These are phyloP conservation scores for Tubulanus polymorphus DNA, from an alignment of 2,888 invertebrate species.

Conservation along the genomic window DNA sequence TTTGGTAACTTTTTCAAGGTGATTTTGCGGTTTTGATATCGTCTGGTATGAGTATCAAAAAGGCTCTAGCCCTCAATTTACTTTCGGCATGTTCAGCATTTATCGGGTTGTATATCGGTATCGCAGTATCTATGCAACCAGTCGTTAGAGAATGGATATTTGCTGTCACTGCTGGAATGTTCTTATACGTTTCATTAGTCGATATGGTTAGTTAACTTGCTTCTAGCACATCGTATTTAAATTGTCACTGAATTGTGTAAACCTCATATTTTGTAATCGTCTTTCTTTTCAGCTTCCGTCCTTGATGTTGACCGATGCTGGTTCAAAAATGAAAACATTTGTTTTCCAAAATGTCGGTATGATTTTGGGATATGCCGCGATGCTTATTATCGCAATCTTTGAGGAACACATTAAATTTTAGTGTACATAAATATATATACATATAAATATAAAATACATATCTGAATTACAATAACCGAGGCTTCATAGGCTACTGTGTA, in stretches of 20 bases:
- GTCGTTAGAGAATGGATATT: slow-evolving; percentile 52
- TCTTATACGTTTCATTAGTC: slow-evolving; percentile 55
- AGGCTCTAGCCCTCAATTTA: slow-evolving; percentile 52
- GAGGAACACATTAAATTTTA: slow-evolving; percentile 33
- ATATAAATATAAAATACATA: no score
- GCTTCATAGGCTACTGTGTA: no score
- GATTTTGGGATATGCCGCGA: slow-evolving; percentile 23
- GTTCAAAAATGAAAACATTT: slow-evolving; percentile 12
- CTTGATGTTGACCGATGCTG: slow-evolving; percentile 11
- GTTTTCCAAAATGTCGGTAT: slow-evolving; percentile 29
- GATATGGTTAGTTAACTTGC: slow-evolving; percentile 50
- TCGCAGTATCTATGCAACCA: slow-evolving; percentile 40
- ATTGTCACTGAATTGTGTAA: not conserved
- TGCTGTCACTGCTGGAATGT: slow-evolving; percentile 56
- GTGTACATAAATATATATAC: no score
- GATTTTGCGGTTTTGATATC: slow-evolving; percentile 55
- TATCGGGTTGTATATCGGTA: slow-evolving; percentile 53
- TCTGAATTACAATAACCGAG: no score
- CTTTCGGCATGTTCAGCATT: slow-evolving; percentile 55
- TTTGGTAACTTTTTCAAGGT: slow-evolving; percentile 37
- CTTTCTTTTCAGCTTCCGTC: slow-evolving; percentile 24
- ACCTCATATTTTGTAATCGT: not conserved
- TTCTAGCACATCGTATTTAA: not conserved
- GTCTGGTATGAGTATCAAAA: slow-evolving; percentile 50
- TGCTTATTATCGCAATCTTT: slow-evolving; percentile 28